Percentiles rank a stretch among this genome's conserved stretches.
These are phyloP conservation scores for Pachyramphus minor DNA, from an alignment of 2,113 vertebrate species.

Conservation along the genomic window DNA sequence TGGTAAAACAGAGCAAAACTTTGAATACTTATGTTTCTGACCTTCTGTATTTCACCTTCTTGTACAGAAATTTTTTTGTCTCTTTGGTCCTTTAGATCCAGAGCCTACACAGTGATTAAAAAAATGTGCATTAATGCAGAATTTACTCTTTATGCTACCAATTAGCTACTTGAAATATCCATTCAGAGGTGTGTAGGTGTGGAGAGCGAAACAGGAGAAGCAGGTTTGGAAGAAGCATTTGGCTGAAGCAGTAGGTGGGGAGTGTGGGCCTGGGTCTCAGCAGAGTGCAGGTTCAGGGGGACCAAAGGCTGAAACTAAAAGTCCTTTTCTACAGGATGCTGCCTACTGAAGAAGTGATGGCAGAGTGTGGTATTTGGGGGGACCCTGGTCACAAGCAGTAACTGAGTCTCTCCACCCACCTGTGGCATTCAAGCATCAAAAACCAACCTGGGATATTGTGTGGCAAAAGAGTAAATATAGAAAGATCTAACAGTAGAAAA, in stretches of 20 bases:
- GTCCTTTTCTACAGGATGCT: neutral
- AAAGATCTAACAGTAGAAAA: neutral
- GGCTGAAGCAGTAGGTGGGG: neutral
- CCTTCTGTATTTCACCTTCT: neutral
- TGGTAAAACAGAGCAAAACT: neutral
- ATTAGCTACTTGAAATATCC: neutral
- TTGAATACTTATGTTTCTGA: neutral
- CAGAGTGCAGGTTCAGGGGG: neutral
- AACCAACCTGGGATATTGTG: neutral
- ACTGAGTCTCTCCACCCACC: neutral
- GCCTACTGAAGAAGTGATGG: neutral
- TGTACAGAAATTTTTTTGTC: neutral
- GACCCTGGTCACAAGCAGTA: neutral
- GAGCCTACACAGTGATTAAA: neutral
- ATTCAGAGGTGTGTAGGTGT: neutral
- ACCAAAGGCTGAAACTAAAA: neutral
- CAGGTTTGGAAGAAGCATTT: neutral
- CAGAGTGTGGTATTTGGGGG: neutral
- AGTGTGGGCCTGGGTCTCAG: neutral
- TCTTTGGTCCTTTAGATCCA: neutral
- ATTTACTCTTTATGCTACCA: neutral
- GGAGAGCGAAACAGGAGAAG: neutral
- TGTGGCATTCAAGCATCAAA: neutral
- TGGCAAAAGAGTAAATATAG: neutral
- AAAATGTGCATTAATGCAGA: neutral